Evolutionary conservation across 2,797 vertebrate species (phyloP).

Genomic region (Microhierax caerulescens): DNA sequence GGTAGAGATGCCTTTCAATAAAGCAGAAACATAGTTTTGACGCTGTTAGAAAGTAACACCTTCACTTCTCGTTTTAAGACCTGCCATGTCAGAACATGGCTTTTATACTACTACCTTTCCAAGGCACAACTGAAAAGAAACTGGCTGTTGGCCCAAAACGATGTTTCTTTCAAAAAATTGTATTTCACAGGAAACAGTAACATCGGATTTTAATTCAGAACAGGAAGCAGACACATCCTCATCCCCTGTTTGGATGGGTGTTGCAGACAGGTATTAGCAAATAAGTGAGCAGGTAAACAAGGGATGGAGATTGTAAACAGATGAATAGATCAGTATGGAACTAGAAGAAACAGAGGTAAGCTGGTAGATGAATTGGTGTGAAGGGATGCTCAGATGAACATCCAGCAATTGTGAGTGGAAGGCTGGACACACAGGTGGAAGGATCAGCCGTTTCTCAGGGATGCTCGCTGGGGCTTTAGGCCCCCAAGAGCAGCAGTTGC

Average conservation of each 20-base stretch:
- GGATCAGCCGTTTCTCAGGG: neutral
- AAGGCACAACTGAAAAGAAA: conserved; percentile 4
- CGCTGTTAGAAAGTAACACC: neutral
- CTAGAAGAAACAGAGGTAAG: neutral
- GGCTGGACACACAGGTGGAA: neutral
- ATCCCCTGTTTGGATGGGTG: neutral
- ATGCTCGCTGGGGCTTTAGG: neutral
- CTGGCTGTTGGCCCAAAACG: neutral
- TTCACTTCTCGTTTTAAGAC: conserved; percentile 13
- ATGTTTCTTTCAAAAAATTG: neutral
- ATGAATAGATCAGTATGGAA: neutral
- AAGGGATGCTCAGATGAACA: neutral
- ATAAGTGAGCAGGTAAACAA: neutral
- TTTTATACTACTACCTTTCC: conserved; percentile 16
- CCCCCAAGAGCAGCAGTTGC: fast-evolving
- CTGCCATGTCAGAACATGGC: neutral
- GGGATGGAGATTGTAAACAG: neutral
- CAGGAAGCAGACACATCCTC: neutral
- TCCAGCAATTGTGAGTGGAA: neutral
- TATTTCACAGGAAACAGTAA: neutral
- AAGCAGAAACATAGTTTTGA: neutral
- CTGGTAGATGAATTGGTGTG: neutral
- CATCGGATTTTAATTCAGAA: neutral
- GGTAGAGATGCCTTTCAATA: neutral
- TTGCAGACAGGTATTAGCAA: neutral